Evolutionary conservation across 2,113 vertebrate genomes (phyloP).

Genomic region (Tetraodon nigroviridis): DNA sequence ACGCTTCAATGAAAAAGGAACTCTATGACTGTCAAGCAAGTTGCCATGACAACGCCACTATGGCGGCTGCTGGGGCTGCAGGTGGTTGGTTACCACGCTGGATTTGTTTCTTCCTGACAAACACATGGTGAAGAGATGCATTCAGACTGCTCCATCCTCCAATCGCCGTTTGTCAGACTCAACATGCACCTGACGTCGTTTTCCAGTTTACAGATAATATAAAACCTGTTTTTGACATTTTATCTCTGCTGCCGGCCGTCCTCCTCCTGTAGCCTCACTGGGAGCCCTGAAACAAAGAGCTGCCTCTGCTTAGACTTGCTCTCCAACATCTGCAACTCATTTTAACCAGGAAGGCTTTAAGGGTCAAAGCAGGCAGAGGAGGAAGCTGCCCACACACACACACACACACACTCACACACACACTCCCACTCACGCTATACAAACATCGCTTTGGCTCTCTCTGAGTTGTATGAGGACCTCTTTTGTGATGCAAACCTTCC

Average conservation of each 20-base stretch:
- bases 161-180: background rate
- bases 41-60: too few relatives aligned
- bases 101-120: too few relatives aligned
- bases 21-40: too few relatives aligned
- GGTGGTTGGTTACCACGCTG: too few relatives aligned
- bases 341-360: conserved; percentile 48
- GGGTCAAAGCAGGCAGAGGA: conserved; percentile 30
- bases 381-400: background rate
- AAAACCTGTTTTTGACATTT: background rate
- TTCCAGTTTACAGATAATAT: too few relatives aligned
- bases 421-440: conserved; percentile 2
- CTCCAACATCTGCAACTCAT: conserved; percentile 63
- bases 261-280: conserved; percentile 3
- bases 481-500: background rate
- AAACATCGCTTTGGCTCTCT: conserved; percentile 26
- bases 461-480: conserved; percentile 15
- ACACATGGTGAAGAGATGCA: background rate
- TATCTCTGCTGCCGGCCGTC: conserved; percentile 1
- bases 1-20: too few relatives aligned
- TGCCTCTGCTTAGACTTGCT: conserved; percentile 42
- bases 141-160: background rate
- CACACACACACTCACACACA: too few relatives aligned
- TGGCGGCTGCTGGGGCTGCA: too few relatives aligned
- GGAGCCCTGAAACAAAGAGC: conserved; percentile 48
- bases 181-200: background rate